phyloP scores from a whole-genome alignment of 2,797 vertebrate genomes.

The Poeciliopsis gracilis region DNA sequence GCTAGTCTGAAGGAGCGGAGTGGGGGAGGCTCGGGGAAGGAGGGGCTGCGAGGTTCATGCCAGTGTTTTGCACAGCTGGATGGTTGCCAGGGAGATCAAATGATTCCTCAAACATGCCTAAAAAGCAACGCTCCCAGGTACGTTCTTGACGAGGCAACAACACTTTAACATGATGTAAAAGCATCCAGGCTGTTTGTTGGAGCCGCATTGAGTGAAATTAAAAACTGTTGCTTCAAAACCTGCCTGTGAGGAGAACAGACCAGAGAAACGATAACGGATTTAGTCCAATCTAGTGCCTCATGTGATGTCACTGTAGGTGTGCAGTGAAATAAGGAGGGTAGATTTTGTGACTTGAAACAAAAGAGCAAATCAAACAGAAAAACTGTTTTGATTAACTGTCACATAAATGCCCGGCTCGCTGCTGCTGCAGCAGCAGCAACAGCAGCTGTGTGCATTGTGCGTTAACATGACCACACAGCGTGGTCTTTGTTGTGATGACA shows the following conservation, averaged over 20 bases:
- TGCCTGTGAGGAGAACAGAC: neutral
- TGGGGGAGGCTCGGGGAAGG: too few relatives aligned
- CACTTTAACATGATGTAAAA: neutral
- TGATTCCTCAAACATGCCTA: too few relatives aligned
- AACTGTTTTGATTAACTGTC: neutral
- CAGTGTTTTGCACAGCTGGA: too few relatives aligned
- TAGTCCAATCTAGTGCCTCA: neutral
- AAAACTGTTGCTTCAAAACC: neutral
- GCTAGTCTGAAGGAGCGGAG: too few relatives aligned
- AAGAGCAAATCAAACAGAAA: neutral
- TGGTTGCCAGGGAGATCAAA: too few relatives aligned
- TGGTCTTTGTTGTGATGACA: constrained; percentile 57
- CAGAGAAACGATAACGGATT: neutral
- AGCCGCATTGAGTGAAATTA: too few relatives aligned
- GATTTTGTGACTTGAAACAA: neutral
- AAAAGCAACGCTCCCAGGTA: too few relatives aligned
- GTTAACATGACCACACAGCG: constrained; percentile 34
- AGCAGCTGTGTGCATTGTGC: constrained; percentile 7
- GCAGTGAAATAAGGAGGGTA: neutral
- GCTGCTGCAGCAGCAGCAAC: neutral
- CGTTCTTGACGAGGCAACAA: too few relatives aligned
- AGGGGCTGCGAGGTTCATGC: too few relatives aligned
- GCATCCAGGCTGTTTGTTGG: neutral
- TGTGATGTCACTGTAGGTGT: neutral
- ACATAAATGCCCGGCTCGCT: neutral